phyloP scores from a whole-genome alignment of 2,113 vertebrate species.

The Oncorhynchus masou region DNA sequence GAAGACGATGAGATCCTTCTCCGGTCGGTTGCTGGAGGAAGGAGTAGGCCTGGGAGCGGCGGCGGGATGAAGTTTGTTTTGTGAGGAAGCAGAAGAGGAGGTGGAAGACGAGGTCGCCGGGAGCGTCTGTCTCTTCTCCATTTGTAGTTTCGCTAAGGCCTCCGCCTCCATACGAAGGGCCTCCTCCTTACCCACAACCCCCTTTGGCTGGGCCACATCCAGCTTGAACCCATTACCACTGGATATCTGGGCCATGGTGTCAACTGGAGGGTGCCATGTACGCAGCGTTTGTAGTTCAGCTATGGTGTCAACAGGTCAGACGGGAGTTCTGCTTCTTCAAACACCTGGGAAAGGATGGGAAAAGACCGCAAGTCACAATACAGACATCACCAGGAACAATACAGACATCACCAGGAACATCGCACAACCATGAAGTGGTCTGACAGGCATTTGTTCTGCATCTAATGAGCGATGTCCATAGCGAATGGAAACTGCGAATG shows the following conservation, averaged over 20 bases:
- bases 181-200: constrained; percentile 91
- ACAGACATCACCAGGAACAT: not conserved
- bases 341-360: constrained; percentile 38
- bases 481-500: too few species aligned
- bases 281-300: constrained; percentile 27
- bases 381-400: not conserved
- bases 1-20: constrained; percentile 95
- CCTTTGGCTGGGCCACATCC: constrained; percentile 78
- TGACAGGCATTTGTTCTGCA: too few species aligned
- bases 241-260: constrained; percentile 92
- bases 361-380: constrained; percentile 1
- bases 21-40: constrained; percentile 67
- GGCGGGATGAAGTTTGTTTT: constrained; percentile 55
- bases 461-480: too few species aligned
- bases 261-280: constrained; percentile 75
- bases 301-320: not conserved
- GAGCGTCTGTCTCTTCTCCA: constrained; percentile 75
- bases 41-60: constrained; percentile 32
- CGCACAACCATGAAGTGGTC: too few species aligned
- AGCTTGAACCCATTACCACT: constrained; percentile 86
- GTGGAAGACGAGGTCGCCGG: constrained; percentile 53
- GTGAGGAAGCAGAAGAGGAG: constrained; percentile 17
- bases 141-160: constrained; percentile 89
- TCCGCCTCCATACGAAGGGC: constrained; percentile 98
- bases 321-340: constrained; percentile 31